Base-by-base conservation (phyloP, 2,888 invertebrate genomes). In the Nomada fabriciana region DNA sequence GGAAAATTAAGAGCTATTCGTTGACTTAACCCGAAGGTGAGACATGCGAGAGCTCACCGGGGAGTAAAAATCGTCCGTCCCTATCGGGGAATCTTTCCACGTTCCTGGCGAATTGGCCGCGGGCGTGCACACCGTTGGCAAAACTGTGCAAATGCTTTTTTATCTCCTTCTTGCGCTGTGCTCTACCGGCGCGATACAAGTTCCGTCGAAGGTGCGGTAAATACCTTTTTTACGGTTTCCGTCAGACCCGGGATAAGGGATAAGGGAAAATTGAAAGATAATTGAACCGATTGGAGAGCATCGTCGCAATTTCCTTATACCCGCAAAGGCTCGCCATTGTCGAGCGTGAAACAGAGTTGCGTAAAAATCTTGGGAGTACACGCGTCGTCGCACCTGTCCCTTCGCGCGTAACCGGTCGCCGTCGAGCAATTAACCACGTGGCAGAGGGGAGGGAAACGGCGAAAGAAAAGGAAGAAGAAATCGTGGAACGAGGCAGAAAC, bases 231-330 rank as follows among this genome's bases (percentile, higher is more conserved):
- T 42, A 59, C 29, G 43, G 57, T 65, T 82, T 82, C 87, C 85
- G 87, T 70, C 72, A 25, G 60, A 11, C 50, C 43, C 29, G 77
- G 0, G 36, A 36, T 1, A 36, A 36, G 36, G 36, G 36, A 82
- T 77, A 83, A 77, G 23, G 25, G 53, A 61, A 20, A 73, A 75
- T 76, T 64, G 71, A 69, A 67, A 78, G 71, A 57, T 59, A 71
- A 71, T 71, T 81, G 75, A 55, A 20, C 50, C 20, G 75, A 75
- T 81, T 67, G 75, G 65, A 10, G 36, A 7, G 36, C 18, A n/a
- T 9, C 23, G 64, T 25, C 13, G 59, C 42, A 42, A 52, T 74
- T 74, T 23, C 18, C 53, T 59, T 1, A n/a, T 60, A n/a, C n/a
- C 23, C 20, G 23, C 2, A 47, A 29, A 23, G 43, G 43, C 63